Conservation (phyloP, 2,888 invertebrate species). For the Cinara cedri region DNA sequence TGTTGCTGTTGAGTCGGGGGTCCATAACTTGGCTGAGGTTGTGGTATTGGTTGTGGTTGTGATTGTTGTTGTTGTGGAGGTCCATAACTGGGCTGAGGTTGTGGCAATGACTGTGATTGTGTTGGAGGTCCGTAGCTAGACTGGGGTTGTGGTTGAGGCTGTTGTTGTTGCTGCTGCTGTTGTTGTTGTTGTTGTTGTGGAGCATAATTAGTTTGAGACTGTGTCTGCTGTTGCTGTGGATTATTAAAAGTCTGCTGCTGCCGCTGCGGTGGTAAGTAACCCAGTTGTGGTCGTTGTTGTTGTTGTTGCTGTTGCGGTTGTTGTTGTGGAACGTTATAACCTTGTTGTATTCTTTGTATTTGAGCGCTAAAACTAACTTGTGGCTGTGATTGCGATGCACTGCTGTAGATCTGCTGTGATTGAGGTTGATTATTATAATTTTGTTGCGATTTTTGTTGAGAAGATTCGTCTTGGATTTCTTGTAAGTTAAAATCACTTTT, state of each 20-base stretch:
- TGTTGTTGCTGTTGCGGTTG: constrained; percentile 10
- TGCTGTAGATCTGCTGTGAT: background rate
- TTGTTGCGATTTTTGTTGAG: constrained; percentile 11
- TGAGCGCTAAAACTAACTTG: constrained; percentile 42
- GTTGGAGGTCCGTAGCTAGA: constrained; percentile 62
- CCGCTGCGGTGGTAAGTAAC: constrained; percentile 26
- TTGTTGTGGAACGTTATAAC: constrained; percentile 34
- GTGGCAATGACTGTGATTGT: constrained; percentile 26
- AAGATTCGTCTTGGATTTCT: constrained; percentile 8
- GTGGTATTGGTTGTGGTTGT: background rate
- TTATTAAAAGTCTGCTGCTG: constrained; percentile 14
- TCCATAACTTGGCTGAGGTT: constrained; percentile 61
- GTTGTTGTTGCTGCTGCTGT: constrained; percentile 60
- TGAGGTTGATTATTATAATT: background rate
- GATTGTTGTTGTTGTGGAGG: constrained; percentile 7
- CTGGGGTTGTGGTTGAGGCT: constrained; percentile 60
- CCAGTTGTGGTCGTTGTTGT: constrained; percentile 9
- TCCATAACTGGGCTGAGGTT: constrained; percentile 19
- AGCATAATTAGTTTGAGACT: constrained; percentile 57
- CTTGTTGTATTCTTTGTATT: constrained; percentile 31
- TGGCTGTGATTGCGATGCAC: constrained; percentile 16
- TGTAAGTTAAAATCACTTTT: background rate
- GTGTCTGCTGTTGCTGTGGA: constrained; percentile 23
- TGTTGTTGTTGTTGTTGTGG: constrained; percentile 62
- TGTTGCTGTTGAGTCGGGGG: constrained; percentile 39